Evolutionary conservation across 2,888 invertebrate genomes (phyloP), one percentile per base, ranked within the genome.

Genomic region (Diarsia brunnea): DNA sequence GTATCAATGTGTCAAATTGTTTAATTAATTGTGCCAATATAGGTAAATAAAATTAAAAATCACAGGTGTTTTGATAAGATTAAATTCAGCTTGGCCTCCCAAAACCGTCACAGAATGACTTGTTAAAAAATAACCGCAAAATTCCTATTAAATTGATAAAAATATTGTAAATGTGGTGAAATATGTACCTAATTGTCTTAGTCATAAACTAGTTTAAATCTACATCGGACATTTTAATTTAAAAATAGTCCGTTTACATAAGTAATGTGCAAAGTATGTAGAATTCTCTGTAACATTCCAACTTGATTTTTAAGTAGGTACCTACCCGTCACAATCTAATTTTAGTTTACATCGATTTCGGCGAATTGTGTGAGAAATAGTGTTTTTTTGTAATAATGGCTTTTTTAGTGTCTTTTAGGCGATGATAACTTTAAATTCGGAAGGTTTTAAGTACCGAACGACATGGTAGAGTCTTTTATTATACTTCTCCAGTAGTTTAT

Each of bases 251-350:
- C 3, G 21, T 64, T 60, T 71, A 71, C 64, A 16, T 53, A 68
- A 12, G 64, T 75, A 49, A 75, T 60, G 21, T 43, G 24, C 27
- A 16, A 68, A 38, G 21, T 69, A 58, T 60, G 24, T 81, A 58
- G n/a, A 75, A 67, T 67, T 65, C 0, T 63, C 47, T 58, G 45
- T 31, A 51, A 24, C 45, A 61, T 69, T 31, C 31, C 31, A 66
- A 81, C 51, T 21, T n/a, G 69, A 51, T 63, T 78, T 38, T 51
- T 64, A 78, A 82, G 53, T 66, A 66, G 43, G 8, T 38, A 61
- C 16, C 14, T 45, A 61, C 19, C 14, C n/a, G 67, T 82, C 82
- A 82, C 14, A 45, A 49, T 78, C 70, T 82, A 68, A 82, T 70
- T 82, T 68, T 82, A 73, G 81, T 53, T 55, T 38, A 16, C 19